Conservation (phyloP, 2,888 invertebrate genomes). For the Pyrgus malvae region DNA sequence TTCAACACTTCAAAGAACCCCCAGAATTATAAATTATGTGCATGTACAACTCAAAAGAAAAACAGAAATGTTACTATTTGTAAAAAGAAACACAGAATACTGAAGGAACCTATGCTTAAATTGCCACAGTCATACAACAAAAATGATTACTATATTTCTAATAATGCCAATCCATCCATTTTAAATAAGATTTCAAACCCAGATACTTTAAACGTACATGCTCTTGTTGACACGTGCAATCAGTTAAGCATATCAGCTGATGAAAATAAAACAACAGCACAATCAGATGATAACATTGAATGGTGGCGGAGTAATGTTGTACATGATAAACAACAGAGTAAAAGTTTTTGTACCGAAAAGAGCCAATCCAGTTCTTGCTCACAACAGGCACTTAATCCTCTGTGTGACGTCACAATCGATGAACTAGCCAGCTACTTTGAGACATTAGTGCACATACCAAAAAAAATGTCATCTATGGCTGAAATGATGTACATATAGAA, state of each 20-base stretch:
- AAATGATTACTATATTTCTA: slow-evolving; percentile 38
- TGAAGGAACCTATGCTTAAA: slow-evolving; percentile 82
- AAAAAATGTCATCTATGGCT: slow-evolving; percentile 98
- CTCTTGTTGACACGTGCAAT: slow-evolving; percentile 70
- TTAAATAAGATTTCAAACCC: slow-evolving; percentile 38
- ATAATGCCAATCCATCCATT: slow-evolving; percentile 32
- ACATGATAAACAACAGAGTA: slow-evolving; percentile 42
- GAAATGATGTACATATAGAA: slow-evolving; percentile 97
- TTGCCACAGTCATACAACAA: slow-evolving; percentile 56
- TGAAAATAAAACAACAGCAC: slow-evolving; percentile 32
- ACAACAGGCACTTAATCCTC: slow-evolving; percentile 87
- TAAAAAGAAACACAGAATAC: slow-evolving; percentile 72
- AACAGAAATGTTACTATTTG: slow-evolving; percentile 48
- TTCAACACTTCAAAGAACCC: slow-evolving; percentile 28
- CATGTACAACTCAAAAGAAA: slow-evolving; percentile 52
- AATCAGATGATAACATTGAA: slow-evolving; percentile 45
- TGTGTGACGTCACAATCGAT: slow-evolving; percentile 94
- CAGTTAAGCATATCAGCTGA: slow-evolving; percentile 65
- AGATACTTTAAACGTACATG: slow-evolving; percentile 60
- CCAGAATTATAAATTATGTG: slow-evolving; percentile 52
- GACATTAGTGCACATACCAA: slow-evolving; percentile 96
- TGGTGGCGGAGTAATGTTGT: slow-evolving; percentile 56
- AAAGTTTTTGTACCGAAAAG: slow-evolving; percentile 46
- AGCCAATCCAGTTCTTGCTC: slow-evolving; percentile 84
- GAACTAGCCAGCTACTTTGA: slow-evolving; percentile 98